Conservation (phyloP, 2,797 vertebrate genomes). For the Xiphorhynchus erythropygius region DNA sequence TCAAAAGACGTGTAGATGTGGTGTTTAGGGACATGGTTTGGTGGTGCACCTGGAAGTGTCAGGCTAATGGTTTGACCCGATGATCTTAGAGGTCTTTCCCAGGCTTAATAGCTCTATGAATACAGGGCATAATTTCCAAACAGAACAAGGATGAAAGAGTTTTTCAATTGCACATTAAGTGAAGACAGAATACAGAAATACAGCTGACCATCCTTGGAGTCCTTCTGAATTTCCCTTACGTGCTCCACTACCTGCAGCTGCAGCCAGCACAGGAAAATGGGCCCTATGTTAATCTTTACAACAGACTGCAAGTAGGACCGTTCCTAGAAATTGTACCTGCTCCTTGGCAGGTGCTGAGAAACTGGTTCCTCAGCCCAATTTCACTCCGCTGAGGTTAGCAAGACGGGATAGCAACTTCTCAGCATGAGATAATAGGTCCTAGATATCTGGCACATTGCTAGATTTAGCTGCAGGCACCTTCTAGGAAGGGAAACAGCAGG, state of each 20-base stretch:
- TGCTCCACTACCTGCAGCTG: background rate
- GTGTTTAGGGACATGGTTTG: background rate
- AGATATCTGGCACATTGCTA: background rate
- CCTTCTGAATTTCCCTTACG: background rate
- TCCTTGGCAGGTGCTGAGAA: background rate
- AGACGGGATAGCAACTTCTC: background rate
- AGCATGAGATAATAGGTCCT: background rate
- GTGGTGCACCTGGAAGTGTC: background rate
- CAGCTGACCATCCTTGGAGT: background rate
- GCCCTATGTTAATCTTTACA: background rate
- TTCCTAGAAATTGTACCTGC: background rate
- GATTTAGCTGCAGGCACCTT: background rate
- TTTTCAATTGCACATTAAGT: background rate
- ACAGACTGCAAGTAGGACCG: background rate
- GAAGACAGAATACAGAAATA: background rate
- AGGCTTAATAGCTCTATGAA: background rate
- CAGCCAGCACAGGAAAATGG: background rate
- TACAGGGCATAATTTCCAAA: background rate
- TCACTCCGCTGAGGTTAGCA: background rate
- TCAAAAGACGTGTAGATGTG: rapidly evolving
- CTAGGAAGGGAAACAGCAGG: background rate
- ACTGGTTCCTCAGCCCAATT: background rate
- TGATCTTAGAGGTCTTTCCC: background rate
- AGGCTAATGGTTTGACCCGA: too few species aligned
- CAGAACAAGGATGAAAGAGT: background rate